Base-by-base conservation (phyloP, 2,113 vertebrate species). In the Indicator indicator region DNA sequence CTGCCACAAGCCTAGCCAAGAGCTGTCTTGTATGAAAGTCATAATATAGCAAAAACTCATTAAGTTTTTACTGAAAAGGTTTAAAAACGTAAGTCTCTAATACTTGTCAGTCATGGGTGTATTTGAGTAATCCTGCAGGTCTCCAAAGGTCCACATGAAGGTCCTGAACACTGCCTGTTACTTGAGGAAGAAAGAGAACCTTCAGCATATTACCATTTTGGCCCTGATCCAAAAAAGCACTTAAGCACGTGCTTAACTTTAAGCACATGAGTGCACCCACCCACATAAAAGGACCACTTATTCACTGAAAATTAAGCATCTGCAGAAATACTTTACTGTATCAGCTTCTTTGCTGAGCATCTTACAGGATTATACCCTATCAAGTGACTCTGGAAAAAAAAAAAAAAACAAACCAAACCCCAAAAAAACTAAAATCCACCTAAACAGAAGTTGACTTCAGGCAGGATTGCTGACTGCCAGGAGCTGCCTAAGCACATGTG, bases 191-290 rank as follows among this genome's bases (percentile, higher is more conserved):
- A 30, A 78, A 65, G 44, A 44, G 85, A 88, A 90, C 60, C 65
- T 92, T 73, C 50, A 74, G 24, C 32, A 79, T 68, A 95, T 94
- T 75, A 93, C 77, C 73, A 79, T 86, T 92, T 86, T 94, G 96
- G 94, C 88, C 73, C 73, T 16, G 59, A 36, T 58, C 93, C 95
- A 95, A 94, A 62, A 97, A 95, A 97, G 93, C 94, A 95, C 93
- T 96, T 95, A 95, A 96, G 96, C 93, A 95, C 13, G 16, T 82
- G 92, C 94, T 96, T 96, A 97, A 95, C 79, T 95, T 96, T 96
- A 97, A 97, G 96, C 94, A 96, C 36, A 87, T 60, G 83, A 97
- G 90, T 89, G 90, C 94, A 95, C 94, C 91, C 94, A 94, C 80
- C 88, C 93, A 95, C 96, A 95, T 95, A 90, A 96, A 95, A 96